Percentiles rank a stretch among this genome's conserved stretches.
These are phyloP conservation scores for Brachionus asplanchnoidis DNA, from an alignment of 1,140 invertebrate genomes.

Conservation along the genomic window DNA sequence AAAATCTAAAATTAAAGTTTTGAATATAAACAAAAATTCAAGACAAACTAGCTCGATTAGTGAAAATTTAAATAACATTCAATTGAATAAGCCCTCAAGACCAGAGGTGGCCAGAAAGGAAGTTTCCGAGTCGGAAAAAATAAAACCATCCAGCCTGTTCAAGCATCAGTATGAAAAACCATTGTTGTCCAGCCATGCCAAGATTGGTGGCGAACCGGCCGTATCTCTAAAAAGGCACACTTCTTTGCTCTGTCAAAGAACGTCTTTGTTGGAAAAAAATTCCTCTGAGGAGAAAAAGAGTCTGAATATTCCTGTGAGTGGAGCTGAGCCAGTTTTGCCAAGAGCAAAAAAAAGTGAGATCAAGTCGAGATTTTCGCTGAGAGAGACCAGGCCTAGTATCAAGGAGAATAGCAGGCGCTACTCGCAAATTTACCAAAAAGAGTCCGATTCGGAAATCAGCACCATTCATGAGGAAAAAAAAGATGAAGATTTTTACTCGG, in stretches of 20 bases:
- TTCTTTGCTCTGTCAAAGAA: not conserved
- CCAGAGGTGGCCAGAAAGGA: not conserved
- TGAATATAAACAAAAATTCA: not conserved
- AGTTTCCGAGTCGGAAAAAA: not conserved
- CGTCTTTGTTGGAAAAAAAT: not conserved
- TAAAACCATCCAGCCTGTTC: not conserved
- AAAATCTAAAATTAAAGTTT: not conserved
- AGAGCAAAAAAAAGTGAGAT: not conserved
- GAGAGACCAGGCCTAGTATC: not conserved
- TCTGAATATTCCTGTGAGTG: not conserved
- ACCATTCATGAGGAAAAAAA: not conserved
- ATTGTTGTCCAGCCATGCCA: not conserved
- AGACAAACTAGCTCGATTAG: not conserved
- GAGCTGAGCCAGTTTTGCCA: not conserved
- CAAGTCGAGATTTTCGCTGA: not conserved
- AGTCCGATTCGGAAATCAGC: not conserved
- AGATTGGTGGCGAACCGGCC: not conserved
- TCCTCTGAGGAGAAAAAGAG: not conserved
- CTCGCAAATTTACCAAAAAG: constrained; percentile 14
- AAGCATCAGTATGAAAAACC: constrained; percentile 6
- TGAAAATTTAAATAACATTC: not conserved
- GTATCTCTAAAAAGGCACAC: not conserved
- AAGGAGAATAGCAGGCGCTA: not conserved
- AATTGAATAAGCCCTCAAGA: not conserved
- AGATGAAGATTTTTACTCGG: not conserved